Evolutionary conservation across 2,888 invertebrate species (phyloP).

Genomic region (Bursaphelenchus okinawaensis): DNA sequence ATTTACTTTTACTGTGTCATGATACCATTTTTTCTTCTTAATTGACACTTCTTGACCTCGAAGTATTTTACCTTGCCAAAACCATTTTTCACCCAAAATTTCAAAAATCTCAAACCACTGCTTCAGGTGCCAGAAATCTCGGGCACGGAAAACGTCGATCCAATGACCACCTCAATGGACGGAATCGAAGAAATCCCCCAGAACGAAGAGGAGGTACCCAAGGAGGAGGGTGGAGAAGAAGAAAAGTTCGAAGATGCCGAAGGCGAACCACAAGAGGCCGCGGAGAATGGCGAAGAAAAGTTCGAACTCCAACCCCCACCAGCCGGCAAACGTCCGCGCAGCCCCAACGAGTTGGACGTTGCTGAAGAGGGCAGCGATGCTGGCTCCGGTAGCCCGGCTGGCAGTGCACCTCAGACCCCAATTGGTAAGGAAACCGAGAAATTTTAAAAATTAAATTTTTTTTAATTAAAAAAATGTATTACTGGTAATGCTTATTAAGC

Average conservation of each 20-base stretch:
- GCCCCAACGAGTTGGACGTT: constrained; percentile 51
- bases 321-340: constrained; percentile 51
- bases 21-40: too few relatives aligned
- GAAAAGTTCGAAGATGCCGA: constrained; percentile 24
- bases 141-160: constrained; percentile 51
- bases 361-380: constrained; percentile 28
- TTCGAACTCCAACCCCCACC: constrained; percentile 55
- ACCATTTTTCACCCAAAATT: too few relatives aligned
- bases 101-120: too few relatives aligned
- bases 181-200: constrained; percentile 54
- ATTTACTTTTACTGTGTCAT: too few relatives aligned
- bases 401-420: constrained; percentile 23
- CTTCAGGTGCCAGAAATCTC: constrained; percentile 56
- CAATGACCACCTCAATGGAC: constrained; percentile 57
- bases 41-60: too few relatives aligned
- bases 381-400: neutral
- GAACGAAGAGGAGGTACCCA: constrained; percentile 31
- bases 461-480: neutral
- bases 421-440: neutral
- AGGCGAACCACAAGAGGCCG: constrained; percentile 11
- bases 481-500: neutral
- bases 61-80: too few relatives aligned
- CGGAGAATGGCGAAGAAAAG: constrained; percentile 31
- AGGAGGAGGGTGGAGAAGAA: constrained; percentile 26
- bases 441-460: too few relatives aligned